Evolutionary conservation across 2,113 vertebrate species (phyloP).

Genomic region (Oryzias melastigma): DNA sequence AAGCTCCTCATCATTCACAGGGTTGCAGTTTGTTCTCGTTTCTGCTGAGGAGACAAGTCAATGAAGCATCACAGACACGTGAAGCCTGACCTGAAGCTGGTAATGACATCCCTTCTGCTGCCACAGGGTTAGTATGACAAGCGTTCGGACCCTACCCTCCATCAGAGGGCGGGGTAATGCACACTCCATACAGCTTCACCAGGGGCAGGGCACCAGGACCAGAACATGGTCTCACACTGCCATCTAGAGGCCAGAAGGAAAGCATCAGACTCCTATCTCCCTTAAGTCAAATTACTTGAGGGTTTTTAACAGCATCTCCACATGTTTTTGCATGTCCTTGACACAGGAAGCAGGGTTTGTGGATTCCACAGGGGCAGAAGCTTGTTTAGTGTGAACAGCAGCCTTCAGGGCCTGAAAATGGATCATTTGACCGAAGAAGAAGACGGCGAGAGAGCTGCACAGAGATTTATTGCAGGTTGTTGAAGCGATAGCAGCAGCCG

Average conservation of each 20-base stretch:
- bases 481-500: slow-evolving; percentile 30
- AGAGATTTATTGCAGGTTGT: slow-evolving; percentile 51
- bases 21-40: no score
- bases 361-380: not conserved
- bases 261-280: not conserved
- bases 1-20: no score
- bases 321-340: no score
- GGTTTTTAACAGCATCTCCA: no score
- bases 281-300: no score
- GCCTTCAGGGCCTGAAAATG: not conserved
- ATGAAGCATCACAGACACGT: not conserved
- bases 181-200: no score
- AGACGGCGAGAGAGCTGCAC: not conserved
- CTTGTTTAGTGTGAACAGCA: not conserved
- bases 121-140: not conserved
- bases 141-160: no score
- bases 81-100: not conserved
- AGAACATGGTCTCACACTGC: slow-evolving; percentile 14
- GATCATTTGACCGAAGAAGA: not conserved
- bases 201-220: no score
- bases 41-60: no score
- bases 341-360: no score
- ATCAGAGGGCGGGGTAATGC: no score
- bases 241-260: slow-evolving; percentile 34
- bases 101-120: fast-evolving